phyloP scores from a whole-genome alignment of 2,797 vertebrate species.

The Heliangelus exortis region DNA sequence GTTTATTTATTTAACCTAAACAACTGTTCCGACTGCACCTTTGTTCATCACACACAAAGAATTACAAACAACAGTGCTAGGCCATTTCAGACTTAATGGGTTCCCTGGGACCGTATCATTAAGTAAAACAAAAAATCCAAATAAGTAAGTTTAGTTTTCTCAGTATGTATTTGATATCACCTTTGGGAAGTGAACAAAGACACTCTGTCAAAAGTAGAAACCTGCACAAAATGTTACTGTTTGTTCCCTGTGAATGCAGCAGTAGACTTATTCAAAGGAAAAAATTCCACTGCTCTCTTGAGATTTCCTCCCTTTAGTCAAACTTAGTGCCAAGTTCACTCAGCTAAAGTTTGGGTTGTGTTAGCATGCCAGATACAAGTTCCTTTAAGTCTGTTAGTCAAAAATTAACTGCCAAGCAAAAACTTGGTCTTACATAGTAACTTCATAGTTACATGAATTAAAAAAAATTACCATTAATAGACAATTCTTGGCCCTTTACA shows the following conservation, averaged over 20 bases:
- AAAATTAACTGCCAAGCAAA: constrained; percentile 36
- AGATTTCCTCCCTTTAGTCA: constrained; percentile 80
- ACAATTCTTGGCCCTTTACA: background rate
- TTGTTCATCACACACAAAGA: constrained; percentile 9
- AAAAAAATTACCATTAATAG: background rate
- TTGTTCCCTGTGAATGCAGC: constrained; percentile 75
- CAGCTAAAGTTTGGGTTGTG: constrained; percentile 25
- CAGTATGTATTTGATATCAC: constrained; percentile 67
- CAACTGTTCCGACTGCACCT: background rate
- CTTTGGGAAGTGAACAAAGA: constrained; percentile 75
- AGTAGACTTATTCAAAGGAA: constrained; percentile 84
- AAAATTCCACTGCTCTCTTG: constrained; percentile 87
- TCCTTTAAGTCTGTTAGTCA: constrained; percentile 25
- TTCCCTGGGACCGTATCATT: constrained; percentile 38
- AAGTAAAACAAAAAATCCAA: constrained; percentile 47
- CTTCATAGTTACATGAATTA: background rate
- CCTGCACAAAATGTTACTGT: constrained; percentile 79
- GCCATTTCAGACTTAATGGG: constrained; percentile 16
- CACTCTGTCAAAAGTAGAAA: constrained; percentile 71
- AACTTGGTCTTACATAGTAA: background rate
- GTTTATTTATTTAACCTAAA: background rate
- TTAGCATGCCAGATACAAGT: constrained; percentile 39
- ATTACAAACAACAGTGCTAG: background rate
- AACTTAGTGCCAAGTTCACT: constrained; percentile 67
- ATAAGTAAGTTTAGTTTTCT: constrained; percentile 61